A percentile compares a stretch with the other conserved stretches of the same genome.
These are phyloP conservation scores for Amblyteles armatorius DNA, from an alignment of 2,888 invertebrate genomes.

Conservation along the genomic window DNA sequence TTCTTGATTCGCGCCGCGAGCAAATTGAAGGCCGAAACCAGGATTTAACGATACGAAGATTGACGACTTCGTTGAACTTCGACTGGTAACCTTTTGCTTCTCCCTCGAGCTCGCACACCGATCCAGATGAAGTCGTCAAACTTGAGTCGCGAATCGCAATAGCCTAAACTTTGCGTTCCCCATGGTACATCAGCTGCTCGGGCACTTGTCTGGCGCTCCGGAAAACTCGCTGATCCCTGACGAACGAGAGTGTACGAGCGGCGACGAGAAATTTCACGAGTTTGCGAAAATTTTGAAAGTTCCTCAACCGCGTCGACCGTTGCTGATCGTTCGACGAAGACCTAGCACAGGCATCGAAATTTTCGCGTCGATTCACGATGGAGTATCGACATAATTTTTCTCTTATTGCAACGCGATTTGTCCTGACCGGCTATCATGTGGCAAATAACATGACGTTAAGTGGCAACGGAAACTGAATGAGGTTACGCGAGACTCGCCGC, in stretches of 20 bases:
- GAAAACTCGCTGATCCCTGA: conserved; percentile 65
- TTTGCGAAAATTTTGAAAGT: conserved; percentile 65
- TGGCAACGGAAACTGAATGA: conserved; percentile 50
- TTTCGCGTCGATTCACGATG: conserved; percentile 15
- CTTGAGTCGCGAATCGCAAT: conserved; percentile 65
- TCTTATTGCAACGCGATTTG: conserved; percentile 38
- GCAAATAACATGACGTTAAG: conserved; percentile 52
- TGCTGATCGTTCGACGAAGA: conserved; percentile 54
- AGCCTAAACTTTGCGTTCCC: conserved; percentile 64
- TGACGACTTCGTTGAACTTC: conserved; percentile 59
- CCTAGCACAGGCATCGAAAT: conserved; percentile 48
- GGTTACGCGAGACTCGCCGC: conserved; percentile 58
- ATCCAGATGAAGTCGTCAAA: conserved; percentile 64
- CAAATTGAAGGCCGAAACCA: conserved; percentile 15
- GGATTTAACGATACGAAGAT: conserved; percentile 62
- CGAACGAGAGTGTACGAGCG: conserved; percentile 58
- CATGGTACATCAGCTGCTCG: conserved; percentile 57
- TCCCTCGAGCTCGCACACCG: conserved; percentile 45
- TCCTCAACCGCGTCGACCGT: conserved; percentile 53
- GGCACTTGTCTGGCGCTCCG: conserved; percentile 29
- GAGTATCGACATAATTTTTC: conserved; percentile 61
- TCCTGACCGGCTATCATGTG: conserved; percentile 44
- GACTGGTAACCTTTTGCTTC: conserved; percentile 49
- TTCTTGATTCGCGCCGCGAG: conserved; percentile 30
- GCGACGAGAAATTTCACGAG: conserved; percentile 58